These are phyloP conservation scores for Marmota monax DNA, from an alignment of 2,113 vertebrate species.

Conservation along the genomic window DNA sequence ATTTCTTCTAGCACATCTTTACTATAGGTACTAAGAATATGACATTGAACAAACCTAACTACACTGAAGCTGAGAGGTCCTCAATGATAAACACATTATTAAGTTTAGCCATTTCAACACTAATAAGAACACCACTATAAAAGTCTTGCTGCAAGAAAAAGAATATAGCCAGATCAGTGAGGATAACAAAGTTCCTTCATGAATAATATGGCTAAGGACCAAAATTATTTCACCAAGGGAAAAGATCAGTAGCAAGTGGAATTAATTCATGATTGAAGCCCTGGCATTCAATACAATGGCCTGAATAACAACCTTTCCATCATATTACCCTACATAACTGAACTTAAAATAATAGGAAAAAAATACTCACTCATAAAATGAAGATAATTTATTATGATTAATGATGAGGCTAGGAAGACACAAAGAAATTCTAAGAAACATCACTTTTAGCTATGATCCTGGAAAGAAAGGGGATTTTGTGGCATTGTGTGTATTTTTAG, in stretches of 20 bases:
- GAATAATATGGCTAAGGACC: not conserved
- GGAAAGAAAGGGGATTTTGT: not conserved
- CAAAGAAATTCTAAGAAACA: not conserved
- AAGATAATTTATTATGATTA: not conserved
- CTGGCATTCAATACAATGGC: not conserved
- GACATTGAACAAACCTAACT: not conserved
- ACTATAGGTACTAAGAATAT: not conserved
- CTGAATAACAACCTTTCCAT: not conserved
- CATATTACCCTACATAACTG: not conserved
- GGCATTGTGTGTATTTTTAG: not conserved
- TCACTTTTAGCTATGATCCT: not conserved
- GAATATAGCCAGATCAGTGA: not conserved
- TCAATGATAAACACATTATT: not conserved
- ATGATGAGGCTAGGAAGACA: not conserved
- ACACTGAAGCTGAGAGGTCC: not conserved
- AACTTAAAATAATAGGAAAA: not conserved
- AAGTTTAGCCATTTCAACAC: constrained; percentile 34
- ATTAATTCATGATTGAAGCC: constrained; percentile 17
- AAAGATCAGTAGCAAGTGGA: constrained; percentile 13
- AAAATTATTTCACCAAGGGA: not conserved
- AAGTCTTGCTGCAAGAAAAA: not conserved
- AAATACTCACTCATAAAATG: not conserved
- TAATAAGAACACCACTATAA: not conserved
- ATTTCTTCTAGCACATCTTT: not conserved
- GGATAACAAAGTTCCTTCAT: constrained; percentile 24